Percentiles rank a stretch among this genome's conserved stretches.
These are phyloP conservation scores for Colossoma macropomum DNA, from an alignment of 2,113 vertebrate species.

Conservation along the genomic window DNA sequence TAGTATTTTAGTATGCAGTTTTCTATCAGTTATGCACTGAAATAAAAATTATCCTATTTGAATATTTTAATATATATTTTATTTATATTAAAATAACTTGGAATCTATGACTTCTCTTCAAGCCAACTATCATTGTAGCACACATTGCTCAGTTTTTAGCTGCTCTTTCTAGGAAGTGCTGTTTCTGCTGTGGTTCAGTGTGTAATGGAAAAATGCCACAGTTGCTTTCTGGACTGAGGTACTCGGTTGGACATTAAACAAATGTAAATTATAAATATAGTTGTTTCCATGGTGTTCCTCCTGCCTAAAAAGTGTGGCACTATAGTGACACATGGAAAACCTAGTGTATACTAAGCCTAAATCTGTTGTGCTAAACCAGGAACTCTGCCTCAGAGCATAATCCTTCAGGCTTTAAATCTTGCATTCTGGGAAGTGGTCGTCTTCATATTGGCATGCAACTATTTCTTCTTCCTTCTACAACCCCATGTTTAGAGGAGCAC, in stretches of 20 bases:
- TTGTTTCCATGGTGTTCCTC: not conserved
- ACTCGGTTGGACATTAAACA: not conserved
- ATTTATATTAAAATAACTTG: not conserved
- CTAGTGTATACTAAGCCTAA: not conserved
- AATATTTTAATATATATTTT: too few species aligned
- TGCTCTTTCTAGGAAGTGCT: not conserved
- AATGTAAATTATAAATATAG: not conserved
- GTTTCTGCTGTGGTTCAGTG: not conserved
- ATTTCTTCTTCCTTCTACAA: conserved; percentile 26
- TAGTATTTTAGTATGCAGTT: too few species aligned
- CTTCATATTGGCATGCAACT: conserved; percentile 14
- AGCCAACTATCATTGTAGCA: not conserved
- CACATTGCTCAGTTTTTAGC: not conserved
- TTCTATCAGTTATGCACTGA: not conserved
- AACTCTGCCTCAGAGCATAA: not conserved
- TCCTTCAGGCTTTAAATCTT: conserved; percentile 6
- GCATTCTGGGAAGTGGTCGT: conserved; percentile 22
- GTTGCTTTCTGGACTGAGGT: not conserved
- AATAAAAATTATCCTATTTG: not conserved
- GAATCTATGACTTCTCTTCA: not conserved
- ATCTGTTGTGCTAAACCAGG: not conserved
- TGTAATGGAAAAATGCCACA: not conserved
- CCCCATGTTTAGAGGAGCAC: conserved; percentile 8
- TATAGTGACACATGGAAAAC: not conserved
- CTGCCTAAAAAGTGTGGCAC: not conserved